A percentile compares a stretch with the other conserved stretches of the same genome.
Evolutionary conservation across 2,113 vertebrate genomes (phyloP).

Genomic region (Sphyrna mokarran): DNA sequence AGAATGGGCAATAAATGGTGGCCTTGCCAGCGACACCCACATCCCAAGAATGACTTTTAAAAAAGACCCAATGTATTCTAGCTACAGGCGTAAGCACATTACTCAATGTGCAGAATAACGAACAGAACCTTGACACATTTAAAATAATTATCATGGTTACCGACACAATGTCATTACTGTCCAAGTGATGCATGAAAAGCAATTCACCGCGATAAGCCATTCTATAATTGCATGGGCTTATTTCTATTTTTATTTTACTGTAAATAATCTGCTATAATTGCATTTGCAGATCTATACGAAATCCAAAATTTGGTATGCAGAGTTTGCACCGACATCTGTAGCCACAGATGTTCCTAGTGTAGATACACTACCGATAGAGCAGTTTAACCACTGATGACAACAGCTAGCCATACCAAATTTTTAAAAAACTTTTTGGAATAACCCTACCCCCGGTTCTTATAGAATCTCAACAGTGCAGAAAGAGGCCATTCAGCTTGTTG

Average conservation of each 20-base stretch:
- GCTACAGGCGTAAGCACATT: neutral
- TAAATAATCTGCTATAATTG: neutral
- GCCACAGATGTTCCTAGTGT: neutral
- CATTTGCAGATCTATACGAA: neutral
- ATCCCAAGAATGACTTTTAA: too few species aligned
- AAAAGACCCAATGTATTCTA: neutral
- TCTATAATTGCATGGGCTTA: neutral
- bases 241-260: neutral
- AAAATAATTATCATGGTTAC: neutral
- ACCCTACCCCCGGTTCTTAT: neutral
- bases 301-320: neutral
- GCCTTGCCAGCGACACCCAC: too few species aligned
- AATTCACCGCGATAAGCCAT: neutral
- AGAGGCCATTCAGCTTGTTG: too few species aligned
- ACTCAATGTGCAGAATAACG: neutral
- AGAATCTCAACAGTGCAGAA: too few species aligned
- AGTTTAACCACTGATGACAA: neutral
- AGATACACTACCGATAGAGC: neutral
- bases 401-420: neutral
- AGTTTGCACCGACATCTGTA: neutral
- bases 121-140: neutral
- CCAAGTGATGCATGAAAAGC: neutral
- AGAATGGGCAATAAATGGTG: too few species aligned
- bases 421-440: neutral
- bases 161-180: neutral